Evolutionary conservation across 2,888 invertebrate genomes (phyloP).

Genomic region (Acrobasis suavella): DNA sequence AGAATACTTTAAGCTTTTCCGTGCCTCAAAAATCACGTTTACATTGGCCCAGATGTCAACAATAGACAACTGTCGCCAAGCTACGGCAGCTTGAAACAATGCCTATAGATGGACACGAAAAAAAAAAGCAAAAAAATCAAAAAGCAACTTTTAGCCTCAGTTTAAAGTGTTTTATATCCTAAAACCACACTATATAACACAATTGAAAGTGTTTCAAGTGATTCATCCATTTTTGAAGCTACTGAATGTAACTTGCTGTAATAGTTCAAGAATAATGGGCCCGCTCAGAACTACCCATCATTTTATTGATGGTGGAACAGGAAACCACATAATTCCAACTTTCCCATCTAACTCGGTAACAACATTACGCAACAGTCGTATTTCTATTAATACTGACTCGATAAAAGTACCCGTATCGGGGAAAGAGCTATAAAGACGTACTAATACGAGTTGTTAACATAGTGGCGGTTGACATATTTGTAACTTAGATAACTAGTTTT

Average conservation of each 20-base stretch:
- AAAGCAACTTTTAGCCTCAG: not conserved
- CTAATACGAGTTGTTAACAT: not conserved
- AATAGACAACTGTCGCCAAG: no score
- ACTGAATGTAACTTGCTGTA: slow-evolving; percentile 25
- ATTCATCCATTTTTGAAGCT: slow-evolving; percentile 5
- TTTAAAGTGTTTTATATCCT: not conserved
- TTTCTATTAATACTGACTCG: slow-evolving; percentile 26
- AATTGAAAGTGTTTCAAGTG: slow-evolving; percentile 8
- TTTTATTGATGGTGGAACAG: slow-evolving; percentile 33
- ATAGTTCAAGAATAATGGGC: slow-evolving; percentile 34
- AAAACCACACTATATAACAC: not conserved
- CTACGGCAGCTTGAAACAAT: no score
- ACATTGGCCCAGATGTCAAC: no score
- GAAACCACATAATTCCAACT: slow-evolving; percentile 36
- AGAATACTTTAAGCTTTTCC: no score
- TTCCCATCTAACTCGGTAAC: slow-evolving; percentile 36
- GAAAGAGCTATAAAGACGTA: slow-evolving; percentile 20
- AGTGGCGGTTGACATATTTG: not conserved
- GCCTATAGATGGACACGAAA: no score
- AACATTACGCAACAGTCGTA: slow-evolving; percentile 32
- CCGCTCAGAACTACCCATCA: slow-evolving; percentile 29
- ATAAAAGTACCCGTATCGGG: slow-evolving; percentile 20
- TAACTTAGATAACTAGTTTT: not conserved
- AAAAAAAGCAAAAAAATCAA: not conserved
- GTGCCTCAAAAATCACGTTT: no score